Evolutionary conservation across 2,113 vertebrate genomes (phyloP).

Genomic region (Emberiza fucata): DNA sequence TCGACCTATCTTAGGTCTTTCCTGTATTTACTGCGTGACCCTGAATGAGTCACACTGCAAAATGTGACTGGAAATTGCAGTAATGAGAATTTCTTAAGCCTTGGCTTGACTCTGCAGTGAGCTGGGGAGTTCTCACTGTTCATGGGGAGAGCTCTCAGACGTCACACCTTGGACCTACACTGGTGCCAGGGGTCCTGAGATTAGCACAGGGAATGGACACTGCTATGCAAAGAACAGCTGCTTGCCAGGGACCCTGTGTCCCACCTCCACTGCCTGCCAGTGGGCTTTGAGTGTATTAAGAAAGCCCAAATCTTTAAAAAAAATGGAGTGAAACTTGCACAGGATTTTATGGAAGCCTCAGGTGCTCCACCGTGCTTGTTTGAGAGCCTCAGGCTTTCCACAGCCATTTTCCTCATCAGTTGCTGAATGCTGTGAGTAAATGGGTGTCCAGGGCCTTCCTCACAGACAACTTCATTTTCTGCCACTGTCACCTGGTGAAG

Average conservation of each 20-base stretch:
- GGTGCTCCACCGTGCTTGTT: neutral
- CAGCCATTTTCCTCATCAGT: neutral
- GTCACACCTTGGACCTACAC: neutral
- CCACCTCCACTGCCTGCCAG: neutral
- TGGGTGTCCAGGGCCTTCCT: neutral
- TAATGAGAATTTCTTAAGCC: constrained; percentile 16
- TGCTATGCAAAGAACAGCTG: neutral
- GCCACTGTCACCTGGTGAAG: neutral
- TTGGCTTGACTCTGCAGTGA: neutral
- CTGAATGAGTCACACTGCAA: neutral
- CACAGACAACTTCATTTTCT: neutral
- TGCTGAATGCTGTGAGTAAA: neutral
- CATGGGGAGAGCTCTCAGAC: neutral
- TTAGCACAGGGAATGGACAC: neutral
- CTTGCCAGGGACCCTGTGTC: neutral
- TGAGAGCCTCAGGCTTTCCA: neutral
- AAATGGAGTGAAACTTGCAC: neutral
- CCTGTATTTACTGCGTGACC: neutral
- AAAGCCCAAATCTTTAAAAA: neutral
- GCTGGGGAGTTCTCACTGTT: neutral
- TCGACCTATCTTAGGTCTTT: neutral
- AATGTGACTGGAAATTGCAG: neutral
- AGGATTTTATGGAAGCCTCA: neutral
- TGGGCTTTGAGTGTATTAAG: neutral
- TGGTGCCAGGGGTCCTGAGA: neutral